Base-by-base conservation (phyloP, 2,113 vertebrate genomes). In the Myxocyprinus asiaticus region DNA sequence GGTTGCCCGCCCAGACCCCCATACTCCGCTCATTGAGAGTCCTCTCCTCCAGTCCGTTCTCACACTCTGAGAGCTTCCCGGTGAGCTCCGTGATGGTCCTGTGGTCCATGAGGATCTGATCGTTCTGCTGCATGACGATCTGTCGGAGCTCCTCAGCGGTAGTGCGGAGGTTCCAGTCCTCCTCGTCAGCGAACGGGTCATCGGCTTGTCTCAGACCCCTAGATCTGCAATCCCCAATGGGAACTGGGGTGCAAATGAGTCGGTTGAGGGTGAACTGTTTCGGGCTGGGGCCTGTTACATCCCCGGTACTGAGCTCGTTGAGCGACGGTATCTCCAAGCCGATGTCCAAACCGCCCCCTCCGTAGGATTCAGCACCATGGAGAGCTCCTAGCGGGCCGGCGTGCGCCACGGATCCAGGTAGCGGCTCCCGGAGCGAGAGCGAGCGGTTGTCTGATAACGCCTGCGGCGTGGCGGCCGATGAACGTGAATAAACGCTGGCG, bases 21-120 rank as follows among this genome's bases (percentile, higher is more conserved):
- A 92, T 56, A 83, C 91, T 92, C 33, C 91, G 85, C 87, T 91
- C 92, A 6, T 90, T 85, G 6, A 87, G 67, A 80, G 59, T 84
- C 59, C 88, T 88, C 11, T 94, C 91, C 77, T 93, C 94, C 88
- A 96, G 91, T 48, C 94, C 96, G 63, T 90, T 94, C 88, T 98
- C 96, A 45, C 97, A 98, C 81, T 94, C 96, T 78, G 92, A 94
- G 79, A 98, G 94, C 89, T 98, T 98, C 50, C 94, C 94, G 0
- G 95, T 96, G 74, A 98, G 95, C 90, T 98, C 96, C 22, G 94
- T 92, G 87, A 98, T 98, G 86, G 96, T 96, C 88, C 94, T 92
- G 86, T 94, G 94, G 87, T 97, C 96, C 51, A 92, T 95, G 56
- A 94, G 93, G 88, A 98, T 98, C 91, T 95, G 94, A 74, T 96